Evolutionary conservation across 2,888 invertebrate genomes (phyloP), one percentile per base, ranked within the genome.

Genomic region (Toxonevra muliebris): DNA sequence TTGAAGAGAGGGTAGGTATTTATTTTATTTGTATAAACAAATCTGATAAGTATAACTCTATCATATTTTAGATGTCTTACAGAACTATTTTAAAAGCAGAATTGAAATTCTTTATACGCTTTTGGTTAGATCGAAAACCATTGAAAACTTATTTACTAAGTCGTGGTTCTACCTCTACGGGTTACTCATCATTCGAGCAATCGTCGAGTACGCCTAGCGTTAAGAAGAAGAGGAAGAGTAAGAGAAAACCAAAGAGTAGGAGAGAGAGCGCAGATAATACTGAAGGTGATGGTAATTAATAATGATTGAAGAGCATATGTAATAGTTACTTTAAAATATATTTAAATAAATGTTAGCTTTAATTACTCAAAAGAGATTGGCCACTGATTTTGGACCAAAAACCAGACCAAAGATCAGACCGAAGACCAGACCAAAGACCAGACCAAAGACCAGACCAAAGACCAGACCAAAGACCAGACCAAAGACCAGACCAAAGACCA

Each of bases 1-100:
- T 91, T 0, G 89, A 90, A 70, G 91, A 93, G 80, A 90, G 90
- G 87, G 94, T 94, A 81, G 66, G 52, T 13, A 13, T 4, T 10
- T 13, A 19, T 8, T 54, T 7, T 9, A 1, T 17, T 40, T 65
- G 11, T 19, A 20, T 13, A 30, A 30, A 30, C 30, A 30, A n/a
- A n/a, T n/a, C n/a, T n/a, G n/a, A n/a, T n/a, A n/a, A n/a, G n/a
- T n/a, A n/a, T n/a, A n/a, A n/a, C n/a, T n/a, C n/a, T n/a, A n/a
- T n/a, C n/a, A n/a, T 66, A 7, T 69, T 61, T 1, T 13, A 82
- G 81, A 69, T 82, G 11, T 74, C 71, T 10, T 68, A 73, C 2
- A 76, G 74, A 74, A 60, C 74, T 30, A 79, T 76, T 10, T 43
- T 82, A 0, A 80, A 76, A 65, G 74, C 76, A 0, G 81, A 82